Evolutionary conservation across 2,888 invertebrate genomes (phyloP).

Genomic region (Metopia argyrocephala): DNA sequence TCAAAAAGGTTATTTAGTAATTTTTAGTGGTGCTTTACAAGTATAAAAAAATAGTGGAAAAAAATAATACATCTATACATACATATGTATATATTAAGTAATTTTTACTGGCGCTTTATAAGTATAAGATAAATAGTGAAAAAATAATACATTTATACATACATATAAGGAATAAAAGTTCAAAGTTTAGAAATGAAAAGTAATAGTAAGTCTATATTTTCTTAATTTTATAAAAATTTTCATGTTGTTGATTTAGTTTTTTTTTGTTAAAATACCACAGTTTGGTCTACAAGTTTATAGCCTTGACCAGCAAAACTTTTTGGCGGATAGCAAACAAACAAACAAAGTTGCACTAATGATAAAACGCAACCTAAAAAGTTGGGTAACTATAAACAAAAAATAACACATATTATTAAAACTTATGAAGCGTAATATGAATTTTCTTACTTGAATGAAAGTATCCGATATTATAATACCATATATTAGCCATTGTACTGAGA

Average conservation of each 20-base stretch:
- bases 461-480: constrained; percentile 91
- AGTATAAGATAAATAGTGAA: background rate
- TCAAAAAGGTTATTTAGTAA: constrained; percentile 14
- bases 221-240: constrained; percentile 18
- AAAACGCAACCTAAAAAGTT: constrained; percentile 88
- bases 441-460: constrained; percentile 85
- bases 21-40: background rate
- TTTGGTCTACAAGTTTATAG: constrained; percentile 76
- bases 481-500: constrained; percentile 89
- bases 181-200: background rate
- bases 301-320: constrained; percentile 76
- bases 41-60: background rate
- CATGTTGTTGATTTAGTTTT: no score
- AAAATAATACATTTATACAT: constrained; percentile 4
- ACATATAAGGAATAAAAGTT: constrained; percentile 29
- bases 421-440: background rate
- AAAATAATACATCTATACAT: constrained; percentile 5
- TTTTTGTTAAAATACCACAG: constrained; percentile 67
- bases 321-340: constrained; percentile 87
- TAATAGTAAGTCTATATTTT: constrained; percentile 7
- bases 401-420: background rate
- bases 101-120: constrained; percentile 3
- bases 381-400: constrained; percentile 82
- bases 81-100: no score
- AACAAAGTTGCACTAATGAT: constrained; percentile 83